phyloP scores from a whole-genome alignment of 1,140 invertebrate genomes.

The Pseudomyrmex concolor region DNA sequence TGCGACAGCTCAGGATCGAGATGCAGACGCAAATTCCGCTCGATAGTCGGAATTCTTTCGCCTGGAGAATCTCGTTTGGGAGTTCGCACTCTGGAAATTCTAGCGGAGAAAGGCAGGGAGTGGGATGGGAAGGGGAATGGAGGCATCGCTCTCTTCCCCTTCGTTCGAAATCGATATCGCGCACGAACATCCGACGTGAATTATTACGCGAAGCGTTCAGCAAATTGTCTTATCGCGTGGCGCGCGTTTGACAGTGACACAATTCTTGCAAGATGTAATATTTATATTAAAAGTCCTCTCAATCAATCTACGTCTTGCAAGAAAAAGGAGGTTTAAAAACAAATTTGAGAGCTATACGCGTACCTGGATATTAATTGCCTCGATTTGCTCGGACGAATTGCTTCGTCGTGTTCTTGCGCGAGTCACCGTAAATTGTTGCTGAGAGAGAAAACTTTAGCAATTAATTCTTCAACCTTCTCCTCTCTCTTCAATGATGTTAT shows the following conservation, averaged over 20 bases:
- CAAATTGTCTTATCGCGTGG: conserved; percentile 73
- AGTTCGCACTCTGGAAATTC: conserved; percentile 46
- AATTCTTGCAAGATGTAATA: conserved; percentile 59
- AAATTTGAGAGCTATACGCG: conserved; percentile 49
- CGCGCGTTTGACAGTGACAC: conserved; percentile 53
- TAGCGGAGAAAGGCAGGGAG: not conserved
- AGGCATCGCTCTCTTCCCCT: conserved; percentile 50
- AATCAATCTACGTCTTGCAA: conserved; percentile 43
- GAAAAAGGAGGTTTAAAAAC: conserved; percentile 40
- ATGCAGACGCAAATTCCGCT: conserved; percentile 55
- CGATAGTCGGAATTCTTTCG: conserved; percentile 59
- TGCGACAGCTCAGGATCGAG: conserved; percentile 44
- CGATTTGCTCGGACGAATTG: conserved; percentile 58
- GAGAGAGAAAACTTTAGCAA: conserved; percentile 48
- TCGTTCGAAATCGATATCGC: conserved; percentile 63
- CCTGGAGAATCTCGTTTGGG: conserved; percentile 40
- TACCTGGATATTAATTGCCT: conserved; percentile 55
- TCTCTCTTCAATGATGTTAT: not conserved
- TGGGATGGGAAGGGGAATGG: not conserved
- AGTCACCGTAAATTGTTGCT: conserved; percentile 58
- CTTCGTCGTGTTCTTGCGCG: conserved; percentile 53
- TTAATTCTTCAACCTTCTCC: conserved; percentile 45
- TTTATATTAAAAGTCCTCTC: conserved; percentile 56
- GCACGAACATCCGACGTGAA: conserved; percentile 58
- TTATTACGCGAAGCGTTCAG: conserved; percentile 64